phyloP scores from a whole-genome alignment of 2,797 vertebrate genomes.

The Eulemur mongoz region DNA sequence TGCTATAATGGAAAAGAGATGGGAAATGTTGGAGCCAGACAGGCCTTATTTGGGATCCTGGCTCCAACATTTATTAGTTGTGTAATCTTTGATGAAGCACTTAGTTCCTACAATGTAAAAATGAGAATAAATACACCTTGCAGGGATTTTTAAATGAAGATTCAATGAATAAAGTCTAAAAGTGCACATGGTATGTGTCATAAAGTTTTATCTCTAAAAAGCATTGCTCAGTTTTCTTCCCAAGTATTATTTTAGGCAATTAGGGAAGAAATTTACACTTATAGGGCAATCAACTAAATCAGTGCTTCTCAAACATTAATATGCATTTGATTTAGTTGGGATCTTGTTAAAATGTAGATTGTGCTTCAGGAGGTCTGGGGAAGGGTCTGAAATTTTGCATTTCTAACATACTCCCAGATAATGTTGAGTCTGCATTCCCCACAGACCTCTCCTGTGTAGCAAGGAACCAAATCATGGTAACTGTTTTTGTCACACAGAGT shows the following conservation, averaged over 20 bases:
- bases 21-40: neutral
- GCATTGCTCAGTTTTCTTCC: neutral
- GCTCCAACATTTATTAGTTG: neutral
- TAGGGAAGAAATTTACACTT: neutral
- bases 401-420: neutral
- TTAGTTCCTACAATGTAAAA: slow-evolving; percentile 9
- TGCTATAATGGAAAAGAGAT: neutral
- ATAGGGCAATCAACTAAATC: neutral
- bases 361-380: neutral
- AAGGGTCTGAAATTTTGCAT: neutral
- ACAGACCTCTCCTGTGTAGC: neutral
- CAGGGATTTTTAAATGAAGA: neutral
- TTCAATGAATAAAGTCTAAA: slow-evolving; percentile 20
- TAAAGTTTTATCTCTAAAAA: neutral
- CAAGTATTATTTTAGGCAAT: neutral
- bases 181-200: neutral
- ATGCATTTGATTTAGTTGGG: neutral
- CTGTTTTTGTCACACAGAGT: neutral
- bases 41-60: slow-evolving; percentile 4
- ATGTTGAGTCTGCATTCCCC: neutral
- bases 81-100: neutral
- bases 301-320: neutral
- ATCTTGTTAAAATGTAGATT: neutral
- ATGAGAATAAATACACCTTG: neutral
- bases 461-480: neutral